phyloP scores from a whole-genome alignment of 2,113 vertebrate genomes.

The Tragulus kanchil region DNA sequence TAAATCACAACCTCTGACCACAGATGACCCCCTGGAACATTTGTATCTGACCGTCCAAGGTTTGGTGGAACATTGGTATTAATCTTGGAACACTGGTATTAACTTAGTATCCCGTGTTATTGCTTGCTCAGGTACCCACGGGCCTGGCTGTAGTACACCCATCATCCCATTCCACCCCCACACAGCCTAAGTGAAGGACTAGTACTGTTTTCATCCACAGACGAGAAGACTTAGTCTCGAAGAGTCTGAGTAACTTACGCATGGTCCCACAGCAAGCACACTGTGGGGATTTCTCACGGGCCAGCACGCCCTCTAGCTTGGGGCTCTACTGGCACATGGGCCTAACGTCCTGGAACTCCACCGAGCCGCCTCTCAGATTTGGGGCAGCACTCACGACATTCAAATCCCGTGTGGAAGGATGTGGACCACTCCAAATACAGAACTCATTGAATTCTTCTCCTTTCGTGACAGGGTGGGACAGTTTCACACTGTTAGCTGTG shows the following conservation, averaged over 20 bases:
- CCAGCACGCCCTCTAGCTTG: neutral
- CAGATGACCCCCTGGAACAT: neutral
- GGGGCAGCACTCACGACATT: neutral
- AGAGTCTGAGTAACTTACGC: neutral
- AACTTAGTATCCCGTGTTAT: neutral
- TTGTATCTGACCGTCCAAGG: neutral
- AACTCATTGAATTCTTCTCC: neutral
- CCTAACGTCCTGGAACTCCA: neutral
- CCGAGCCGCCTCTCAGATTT: neutral
- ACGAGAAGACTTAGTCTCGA: constrained; percentile 4
- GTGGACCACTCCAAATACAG: neutral
- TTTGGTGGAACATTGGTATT: neutral
- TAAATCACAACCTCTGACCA: neutral
- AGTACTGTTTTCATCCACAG: neutral
- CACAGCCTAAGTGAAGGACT: neutral
- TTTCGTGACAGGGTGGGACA: neutral
- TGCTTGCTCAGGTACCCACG: neutral
- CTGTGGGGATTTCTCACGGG: fast-evolving
- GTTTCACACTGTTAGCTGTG: neutral
- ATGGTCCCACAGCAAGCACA: neutral
- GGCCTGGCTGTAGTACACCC: neutral
- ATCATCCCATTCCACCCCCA: neutral
- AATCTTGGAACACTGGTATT: neutral
- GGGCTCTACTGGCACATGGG: neutral
- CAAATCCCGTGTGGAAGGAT: neutral